Conservation (phyloP, 2,888 invertebrate species). For the Hipparchia sbordonii region DNA sequence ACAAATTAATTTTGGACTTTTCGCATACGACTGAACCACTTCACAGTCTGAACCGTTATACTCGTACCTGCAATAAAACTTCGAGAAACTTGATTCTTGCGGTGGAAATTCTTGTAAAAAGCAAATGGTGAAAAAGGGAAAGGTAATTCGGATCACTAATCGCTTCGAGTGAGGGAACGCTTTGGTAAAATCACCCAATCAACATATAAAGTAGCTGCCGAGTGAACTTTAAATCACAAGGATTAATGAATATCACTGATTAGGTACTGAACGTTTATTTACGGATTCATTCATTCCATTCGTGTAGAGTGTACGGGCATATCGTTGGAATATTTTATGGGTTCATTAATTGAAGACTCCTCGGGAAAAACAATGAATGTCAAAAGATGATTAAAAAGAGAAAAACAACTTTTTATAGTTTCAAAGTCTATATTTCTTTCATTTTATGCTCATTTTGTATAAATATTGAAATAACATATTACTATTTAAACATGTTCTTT, state of each 20-base stretch:
- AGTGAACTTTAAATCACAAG: slow-evolving; percentile 62
- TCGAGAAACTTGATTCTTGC: slow-evolving; percentile 21
- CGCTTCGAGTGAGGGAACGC: slow-evolving; percentile 54
- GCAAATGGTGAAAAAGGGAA: slow-evolving; percentile 34
- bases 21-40: not conserved
- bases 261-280: slow-evolving; percentile 55
- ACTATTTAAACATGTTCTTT: no score
- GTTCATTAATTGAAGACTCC: not conserved
- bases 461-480: no score
- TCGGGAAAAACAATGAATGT: no score
- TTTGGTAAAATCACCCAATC: slow-evolving; percentile 69
- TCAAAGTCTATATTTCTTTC: no score
- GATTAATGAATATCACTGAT: slow-evolving; percentile 66
- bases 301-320: not conserved
- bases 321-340: slow-evolving; percentile 6
- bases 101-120: slow-evolving; percentile 18
- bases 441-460: no score
- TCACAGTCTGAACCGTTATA: slow-evolving; percentile 3
- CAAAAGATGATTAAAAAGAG: no score
- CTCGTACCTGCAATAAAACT: slow-evolving; percentile 12
- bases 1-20: no score
- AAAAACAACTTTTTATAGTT: no score
- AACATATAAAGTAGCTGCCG: slow-evolving; percentile 69
- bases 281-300: slow-evolving; percentile 48
- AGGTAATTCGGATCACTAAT: slow-evolving; percentile 52